Percentiles rank a stretch among this genome's conserved stretches.
Evolutionary conservation across 2,888 invertebrate genomes (phyloP).

Genomic region (Patella pellucida): DNA sequence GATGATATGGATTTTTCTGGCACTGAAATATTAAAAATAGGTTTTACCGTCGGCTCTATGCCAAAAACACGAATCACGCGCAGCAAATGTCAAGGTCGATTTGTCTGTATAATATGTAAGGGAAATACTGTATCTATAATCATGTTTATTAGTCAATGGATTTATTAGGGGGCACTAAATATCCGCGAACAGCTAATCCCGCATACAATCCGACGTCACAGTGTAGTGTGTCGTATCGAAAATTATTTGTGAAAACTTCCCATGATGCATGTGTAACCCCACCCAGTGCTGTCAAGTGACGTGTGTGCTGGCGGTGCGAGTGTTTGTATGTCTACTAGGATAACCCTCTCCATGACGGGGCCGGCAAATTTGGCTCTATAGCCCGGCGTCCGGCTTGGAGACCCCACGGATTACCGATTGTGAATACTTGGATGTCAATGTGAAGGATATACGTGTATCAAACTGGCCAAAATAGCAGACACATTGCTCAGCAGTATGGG

Average conservation of each 20-base stretch:
- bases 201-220: conserved; percentile 22
- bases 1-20: background rate
- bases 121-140: no score
- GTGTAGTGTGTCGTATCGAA: conserved; percentile 33
- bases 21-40: conserved; percentile 10
- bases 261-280: conserved; percentile 55
- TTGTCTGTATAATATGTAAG: background rate
- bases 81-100: conserved; percentile 5
- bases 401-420: conserved; percentile 14
- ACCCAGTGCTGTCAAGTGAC: conserved; percentile 12
- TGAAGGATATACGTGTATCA: conserved; percentile 32
- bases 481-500: conserved; percentile 66
- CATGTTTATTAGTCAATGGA: no score
- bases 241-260: conserved; percentile 43
- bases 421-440: conserved; percentile 28
- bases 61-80: conserved; percentile 7
- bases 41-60: background rate
- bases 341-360: conserved; percentile 11
- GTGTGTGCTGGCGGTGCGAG: conserved; percentile 9
- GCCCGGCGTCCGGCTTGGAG: conserved; percentile 12
- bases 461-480: conserved; percentile 57
- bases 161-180: no score
- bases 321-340: conserved; percentile 7
- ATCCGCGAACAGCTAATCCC: no score
- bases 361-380: conserved; percentile 9